These are phyloP conservation scores for Nesidiocoris tenuis DNA, from an alignment of 2,888 invertebrate species.

Conservation along the genomic window DNA sequence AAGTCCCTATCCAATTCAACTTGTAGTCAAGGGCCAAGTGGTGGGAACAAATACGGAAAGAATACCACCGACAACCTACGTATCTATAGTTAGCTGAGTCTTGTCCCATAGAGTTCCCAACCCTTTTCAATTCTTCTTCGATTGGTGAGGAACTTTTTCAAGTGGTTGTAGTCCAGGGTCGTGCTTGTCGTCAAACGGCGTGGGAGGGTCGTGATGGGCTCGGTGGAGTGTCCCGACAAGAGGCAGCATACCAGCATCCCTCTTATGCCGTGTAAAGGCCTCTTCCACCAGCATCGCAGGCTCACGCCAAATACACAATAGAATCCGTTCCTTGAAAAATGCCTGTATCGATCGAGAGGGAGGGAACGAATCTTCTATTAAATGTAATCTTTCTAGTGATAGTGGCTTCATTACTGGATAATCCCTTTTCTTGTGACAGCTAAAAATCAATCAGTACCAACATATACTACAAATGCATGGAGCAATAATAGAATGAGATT, in stretches of 20 bases:
- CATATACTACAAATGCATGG: no score
- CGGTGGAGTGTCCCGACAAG: background rate
- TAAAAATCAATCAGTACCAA: no score
- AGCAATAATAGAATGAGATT: no score
- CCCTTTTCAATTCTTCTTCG: background rate
- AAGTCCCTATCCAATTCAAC: background rate
- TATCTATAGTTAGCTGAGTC: background rate
- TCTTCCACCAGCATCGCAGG: background rate
- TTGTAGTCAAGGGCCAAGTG: slow-evolving; percentile 1
- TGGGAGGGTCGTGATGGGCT: slow-evolving; percentile 38
- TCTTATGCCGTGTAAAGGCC: background rate
- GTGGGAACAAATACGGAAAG: slow-evolving; percentile 32
- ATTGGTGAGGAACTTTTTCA: slow-evolving; percentile 16
- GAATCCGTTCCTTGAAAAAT: background rate
- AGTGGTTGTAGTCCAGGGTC: slow-evolving; percentile 20
- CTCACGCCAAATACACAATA: background rate
- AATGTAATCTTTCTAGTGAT: no score
- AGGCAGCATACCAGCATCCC: background rate
- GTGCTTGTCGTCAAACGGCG: slow-evolving; percentile 33
- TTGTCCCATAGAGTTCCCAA: no score
- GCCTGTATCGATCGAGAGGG: no score
- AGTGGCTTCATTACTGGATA: no score
- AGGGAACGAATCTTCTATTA: no score
- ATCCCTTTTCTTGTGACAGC: no score
- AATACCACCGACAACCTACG: slow-evolving; percentile 5